Conservation (phyloP, 92 coral and sea anemone species). For the Isaurus tuberculatus region DNA sequence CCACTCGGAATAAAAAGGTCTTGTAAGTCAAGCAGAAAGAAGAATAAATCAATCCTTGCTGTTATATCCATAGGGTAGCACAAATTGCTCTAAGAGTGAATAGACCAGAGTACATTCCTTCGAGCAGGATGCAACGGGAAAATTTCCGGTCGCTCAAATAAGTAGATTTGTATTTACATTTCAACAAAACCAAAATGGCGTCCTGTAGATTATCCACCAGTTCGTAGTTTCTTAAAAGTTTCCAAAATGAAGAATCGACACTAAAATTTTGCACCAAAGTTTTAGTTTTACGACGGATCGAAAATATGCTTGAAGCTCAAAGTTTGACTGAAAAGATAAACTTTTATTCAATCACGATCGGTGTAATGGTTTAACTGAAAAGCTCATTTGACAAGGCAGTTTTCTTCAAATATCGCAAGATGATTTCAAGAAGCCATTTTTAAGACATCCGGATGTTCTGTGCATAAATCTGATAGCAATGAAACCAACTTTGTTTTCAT, state of each 20-base stretch:
- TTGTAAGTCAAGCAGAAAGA: conserved; percentile 2
- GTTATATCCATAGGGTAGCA: conserved; percentile 44
- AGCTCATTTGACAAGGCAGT: neutral
- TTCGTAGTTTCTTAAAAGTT: conserved; percentile 5
- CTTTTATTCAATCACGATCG: neutral
- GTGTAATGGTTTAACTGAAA: neutral
- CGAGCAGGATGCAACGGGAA: conserved; percentile 28
- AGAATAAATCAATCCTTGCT: conserved; percentile 20
- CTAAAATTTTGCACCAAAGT: conserved; percentile 15
- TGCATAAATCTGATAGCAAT: conserved; percentile 1
- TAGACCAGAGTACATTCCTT: conserved; percentile 24
- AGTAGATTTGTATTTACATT: conserved; percentile 61
- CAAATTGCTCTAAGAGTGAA: conserved; percentile 7
- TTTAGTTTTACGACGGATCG: conserved; percentile 9
- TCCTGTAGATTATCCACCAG: conserved; percentile 42
- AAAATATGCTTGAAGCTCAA: neutral
- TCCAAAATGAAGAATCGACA: neutral
- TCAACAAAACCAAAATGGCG: conserved; percentile 67
- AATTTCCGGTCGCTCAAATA: conserved; percentile 29
- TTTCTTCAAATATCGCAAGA: conserved; percentile 5
- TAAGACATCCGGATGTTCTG: conserved; percentile 12
- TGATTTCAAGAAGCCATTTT: neutral
- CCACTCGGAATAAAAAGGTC: conserved; percentile 38
- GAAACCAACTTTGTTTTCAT: neutral
- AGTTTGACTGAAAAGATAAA: neutral